Percentiles rank a stretch among this genome's conserved stretches.
These are phyloP conservation scores for Embiotoca jacksoni DNA, from an alignment of 2,113 vertebrate species.

Conservation along the genomic window DNA sequence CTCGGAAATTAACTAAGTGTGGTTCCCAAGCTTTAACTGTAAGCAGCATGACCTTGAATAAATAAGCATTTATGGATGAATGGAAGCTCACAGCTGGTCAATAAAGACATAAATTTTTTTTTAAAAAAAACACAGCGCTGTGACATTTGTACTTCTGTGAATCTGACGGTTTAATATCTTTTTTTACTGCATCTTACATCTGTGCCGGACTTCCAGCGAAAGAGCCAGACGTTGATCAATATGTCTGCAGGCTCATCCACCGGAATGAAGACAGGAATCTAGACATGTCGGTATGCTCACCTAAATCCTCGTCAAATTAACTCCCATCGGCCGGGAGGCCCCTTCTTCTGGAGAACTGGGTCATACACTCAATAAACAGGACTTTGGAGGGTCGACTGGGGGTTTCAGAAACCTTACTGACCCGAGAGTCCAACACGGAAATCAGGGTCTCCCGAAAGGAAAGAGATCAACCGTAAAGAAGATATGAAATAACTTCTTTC, in stretches of 20 bases:
- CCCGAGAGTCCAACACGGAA: background rate
- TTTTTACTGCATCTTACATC: background rate
- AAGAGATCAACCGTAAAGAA: too few relatives aligned
- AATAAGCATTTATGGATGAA: constrained; percentile 5
- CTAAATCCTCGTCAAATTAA: constrained; percentile 51
- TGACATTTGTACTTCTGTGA: background rate
- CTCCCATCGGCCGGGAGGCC: constrained; percentile 24
- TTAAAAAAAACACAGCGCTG: background rate
- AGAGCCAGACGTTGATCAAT: constrained; percentile 25
- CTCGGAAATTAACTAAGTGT: constrained; percentile 20
- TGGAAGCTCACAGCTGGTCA: background rate
- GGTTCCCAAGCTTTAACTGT: constrained; percentile 55
- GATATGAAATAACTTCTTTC: too few relatives aligned
- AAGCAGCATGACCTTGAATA: background rate
- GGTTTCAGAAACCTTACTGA: background rate
- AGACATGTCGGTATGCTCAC: constrained; percentile 34
- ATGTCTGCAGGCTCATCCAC: constrained; percentile 39
- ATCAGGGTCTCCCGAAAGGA: too few relatives aligned
- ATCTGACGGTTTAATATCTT: background rate
- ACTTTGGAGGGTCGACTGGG: background rate
- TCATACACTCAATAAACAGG: constrained; percentile 1
- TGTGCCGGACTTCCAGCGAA: background rate
- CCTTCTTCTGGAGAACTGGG: constrained; percentile 20
- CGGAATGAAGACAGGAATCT: constrained; percentile 30
- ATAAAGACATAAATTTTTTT: background rate